Base-by-base conservation (phyloP, 2,888 invertebrate genomes). In the Leptinotarsa haldemani region DNA sequence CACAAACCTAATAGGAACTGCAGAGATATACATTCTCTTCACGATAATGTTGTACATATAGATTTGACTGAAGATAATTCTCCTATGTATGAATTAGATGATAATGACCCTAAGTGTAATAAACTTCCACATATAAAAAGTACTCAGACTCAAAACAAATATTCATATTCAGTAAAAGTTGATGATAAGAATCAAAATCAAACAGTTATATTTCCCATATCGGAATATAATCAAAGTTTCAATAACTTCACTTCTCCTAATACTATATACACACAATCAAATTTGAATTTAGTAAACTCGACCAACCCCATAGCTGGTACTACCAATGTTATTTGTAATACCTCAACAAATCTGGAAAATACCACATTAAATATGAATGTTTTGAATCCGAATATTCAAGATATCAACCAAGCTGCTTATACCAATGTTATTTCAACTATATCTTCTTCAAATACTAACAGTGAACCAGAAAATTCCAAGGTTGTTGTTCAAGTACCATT, bases 1-100 rank as follows among this genome's bases (percentile, higher is more conserved):
- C 61, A 73, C 40, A 78, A 78, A 50, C 61, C 69, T 46, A 18
- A 50, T 53, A 76, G 69, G 52, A 71, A 70, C 30, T 61, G 65
- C 12, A 78, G 72, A 65, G 73, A 76, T 18, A n/a, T 70, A 13
- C 67, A 65, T 48, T 56, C 68, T 63, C 61, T 74, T 15, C 80
- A 80, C 12, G 80, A 82, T 7, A 78, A 76, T 67, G 75, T 85
- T 15, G 82, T 85, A 22, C 85, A 85, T 77, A 85, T 86, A 53
- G 86, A 86, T 79, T 76, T 86, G 69, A 84, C 85, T 13, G 81
- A 82, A 48, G 72, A 76, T 18, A 80, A 83, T 18, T 69, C 73
- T 13, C 70, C 75, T 16, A 75, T 70, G 25, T 82, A 80, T 65
- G 80, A 79, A 47, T 70, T 79, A 9, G 80, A 79, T 25, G 73